Base-by-base conservation (phyloP, 2,888 invertebrate genomes). In the Aporophyla nigra region DNA sequence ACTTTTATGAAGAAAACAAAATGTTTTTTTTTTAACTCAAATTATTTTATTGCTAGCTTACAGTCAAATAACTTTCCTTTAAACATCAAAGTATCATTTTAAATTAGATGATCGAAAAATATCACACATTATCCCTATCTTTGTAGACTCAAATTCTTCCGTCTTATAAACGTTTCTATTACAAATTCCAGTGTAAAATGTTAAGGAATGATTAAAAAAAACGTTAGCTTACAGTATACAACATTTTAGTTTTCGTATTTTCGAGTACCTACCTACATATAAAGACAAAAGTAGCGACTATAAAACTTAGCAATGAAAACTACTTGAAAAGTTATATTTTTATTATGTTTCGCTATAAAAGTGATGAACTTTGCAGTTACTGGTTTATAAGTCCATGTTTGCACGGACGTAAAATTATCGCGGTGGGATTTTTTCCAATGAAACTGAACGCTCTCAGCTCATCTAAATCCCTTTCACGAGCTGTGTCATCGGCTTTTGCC, bases 251-350 rank as follows among this genome's bases (percentile, higher is more conserved):
- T 74, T 80, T 69, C 76, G 71, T 77, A 80, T 63, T 75, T 59
- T 59, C 54, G 58, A 63, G 21, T 62, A 46, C 1, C 2, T n/a
- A 43, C 16, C 9, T 63, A 46, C 24, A 4, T 24, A 72, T 69
- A 27, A 70, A 76, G 70, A 76, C 75, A 71, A 75, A 77, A 58
- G 43, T 49, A 46, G 24, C 46, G 58, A 40, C 61, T 61, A 69
- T 80, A 83, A 80, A 86, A 80, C 65, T 53, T 46, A 24, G 70
- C 67, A 62, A 69, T 73, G 51, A 72, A 76, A 77, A 72, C 63
- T 68, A 65, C 70, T 67, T 54, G 51, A 56, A 62, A 66, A 66
- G 58, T 74, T 71, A 71, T 70, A 21, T 74, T 81, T 82, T 82
- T 76, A 73, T 69, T 73, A 66, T 27, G 21, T 75, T 74, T 54